Evolutionary conservation across 2,797 vertebrate species (phyloP), one percentile per base, ranked within the genome.

Genomic region (Geotrypetes seraphini): DNA sequence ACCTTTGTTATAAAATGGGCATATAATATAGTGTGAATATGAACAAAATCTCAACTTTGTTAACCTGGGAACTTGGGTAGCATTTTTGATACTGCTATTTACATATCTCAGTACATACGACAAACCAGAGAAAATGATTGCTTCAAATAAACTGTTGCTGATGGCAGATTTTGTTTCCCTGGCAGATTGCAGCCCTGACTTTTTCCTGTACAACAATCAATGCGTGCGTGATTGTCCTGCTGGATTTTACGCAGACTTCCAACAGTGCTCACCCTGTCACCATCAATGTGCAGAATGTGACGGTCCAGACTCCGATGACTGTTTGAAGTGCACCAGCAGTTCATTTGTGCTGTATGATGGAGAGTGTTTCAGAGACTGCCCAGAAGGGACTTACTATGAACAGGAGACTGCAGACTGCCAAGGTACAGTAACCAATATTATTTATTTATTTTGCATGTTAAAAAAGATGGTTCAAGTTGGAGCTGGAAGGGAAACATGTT

Each of bases 211-310:
- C 0, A 3, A 79, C 2, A 75, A 62, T 2, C 19, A 12, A 4
- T 96, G 92, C 41, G 52, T 79, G 20, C 50, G 49, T 3, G 61
- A 82, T 17, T 96, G 92, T 36, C 88, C 90, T 8, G 2, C 10
- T 1, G 63, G 63, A 5, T 90, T 70, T 66, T 90, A 85, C 1
- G 36, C 50, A 4, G 78, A 65, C 13, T 33, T 55, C 1, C 60
- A 50, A 28, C 62, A 60, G 31, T 96, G 91, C 27, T 38, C 77
- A 33, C 57, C 36, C 12, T 96, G 91, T 53, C 80, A 92, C 4
- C 10, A 39, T 1, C 43, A 77, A 5, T 95, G 91, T 39, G 55
- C 51, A 18, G 57, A 74, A 1, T 95, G 91, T 49, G 76, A 53
- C 0, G 91, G 91, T 7, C 89, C 86, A 0, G 57, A 66, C 5